Percentiles rank a stretch among this genome's conserved stretches.
phyloP scores from a whole-genome alignment of 2,888 invertebrate genomes.

The Troglohyphantes excavatus region DNA sequence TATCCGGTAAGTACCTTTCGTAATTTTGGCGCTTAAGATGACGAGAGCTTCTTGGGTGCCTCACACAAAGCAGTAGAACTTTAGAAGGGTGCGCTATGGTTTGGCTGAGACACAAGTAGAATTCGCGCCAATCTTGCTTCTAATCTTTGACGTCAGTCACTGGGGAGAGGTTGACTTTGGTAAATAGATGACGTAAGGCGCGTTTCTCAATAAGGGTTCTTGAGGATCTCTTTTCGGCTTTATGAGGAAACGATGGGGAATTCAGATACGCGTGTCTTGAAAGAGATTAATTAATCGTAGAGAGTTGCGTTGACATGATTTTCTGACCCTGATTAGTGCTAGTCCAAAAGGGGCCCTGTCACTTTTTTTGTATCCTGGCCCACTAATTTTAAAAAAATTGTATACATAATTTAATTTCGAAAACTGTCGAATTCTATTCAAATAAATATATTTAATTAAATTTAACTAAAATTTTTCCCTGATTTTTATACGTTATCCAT shows the following conservation, averaged over 20 bases:
- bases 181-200: conserved; percentile 34
- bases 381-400: too few species aligned
- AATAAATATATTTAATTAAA: too few species aligned
- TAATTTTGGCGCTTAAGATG: not conserved
- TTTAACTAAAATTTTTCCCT: too few species aligned
- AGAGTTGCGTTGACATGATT: too few species aligned
- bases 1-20: conserved; percentile 33
- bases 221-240: not conserved
- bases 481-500: too few species aligned
- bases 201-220: conserved; percentile 17
- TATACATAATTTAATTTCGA: too few species aligned
- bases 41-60: not conserved
- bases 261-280: not conserved
- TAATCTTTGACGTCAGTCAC: not conserved
- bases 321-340: too few species aligned
- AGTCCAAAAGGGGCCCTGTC: too few species aligned
- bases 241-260: conserved; percentile 10
- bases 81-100: conserved; percentile 16
- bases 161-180: conserved; percentile 8
- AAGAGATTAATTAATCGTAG: too few species aligned
- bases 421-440: too few species aligned
- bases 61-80: too few species aligned
- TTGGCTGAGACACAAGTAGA: conserved; percentile 7
- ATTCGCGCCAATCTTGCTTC: not conserved
- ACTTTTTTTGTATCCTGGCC: too few species aligned